Evolutionary conservation across 2,888 invertebrate species (phyloP).

Genomic region (Alsophila aescularia): DNA sequence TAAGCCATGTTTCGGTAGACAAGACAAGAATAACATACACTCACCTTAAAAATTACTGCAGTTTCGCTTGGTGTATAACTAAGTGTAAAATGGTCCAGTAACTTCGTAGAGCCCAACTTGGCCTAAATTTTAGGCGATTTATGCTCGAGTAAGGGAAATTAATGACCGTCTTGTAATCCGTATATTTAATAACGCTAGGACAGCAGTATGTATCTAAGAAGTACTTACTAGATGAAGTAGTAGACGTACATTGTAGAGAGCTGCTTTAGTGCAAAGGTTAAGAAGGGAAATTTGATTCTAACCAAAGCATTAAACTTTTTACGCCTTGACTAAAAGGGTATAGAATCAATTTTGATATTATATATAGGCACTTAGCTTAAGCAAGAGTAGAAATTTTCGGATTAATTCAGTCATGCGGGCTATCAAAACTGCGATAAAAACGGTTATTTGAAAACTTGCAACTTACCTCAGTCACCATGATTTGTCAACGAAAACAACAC

Average conservation of each 20-base stretch:
- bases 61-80: constrained; percentile 2
- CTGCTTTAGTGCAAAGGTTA: neutral
- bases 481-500: too few relatives aligned
- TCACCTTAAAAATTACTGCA: neutral
- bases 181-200: constrained; percentile 24
- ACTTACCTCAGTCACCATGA: too few relatives aligned
- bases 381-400: too few relatives aligned
- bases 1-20: too few relatives aligned
- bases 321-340: too few relatives aligned
- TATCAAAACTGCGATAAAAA: too few relatives aligned
- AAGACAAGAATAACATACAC: too few relatives aligned
- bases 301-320: neutral
- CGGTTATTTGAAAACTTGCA: too few relatives aligned
- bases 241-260: constrained; percentile 1
- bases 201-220: constrained; percentile 12
- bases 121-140: constrained; percentile 24
- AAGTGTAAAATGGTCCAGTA: constrained; percentile 11
- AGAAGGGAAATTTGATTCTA: neutral
- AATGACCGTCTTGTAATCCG: constrained; percentile 27
- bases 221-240: constrained; percentile 6
- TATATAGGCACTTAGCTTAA: too few relatives aligned
- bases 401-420: too few relatives aligned
- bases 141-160: constrained; percentile 25
- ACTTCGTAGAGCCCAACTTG: constrained; percentile 10
- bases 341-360: too few relatives aligned